Evolutionary conservation across 2,113 vertebrate species (phyloP).

Genomic region (Jacana jacana): DNA sequence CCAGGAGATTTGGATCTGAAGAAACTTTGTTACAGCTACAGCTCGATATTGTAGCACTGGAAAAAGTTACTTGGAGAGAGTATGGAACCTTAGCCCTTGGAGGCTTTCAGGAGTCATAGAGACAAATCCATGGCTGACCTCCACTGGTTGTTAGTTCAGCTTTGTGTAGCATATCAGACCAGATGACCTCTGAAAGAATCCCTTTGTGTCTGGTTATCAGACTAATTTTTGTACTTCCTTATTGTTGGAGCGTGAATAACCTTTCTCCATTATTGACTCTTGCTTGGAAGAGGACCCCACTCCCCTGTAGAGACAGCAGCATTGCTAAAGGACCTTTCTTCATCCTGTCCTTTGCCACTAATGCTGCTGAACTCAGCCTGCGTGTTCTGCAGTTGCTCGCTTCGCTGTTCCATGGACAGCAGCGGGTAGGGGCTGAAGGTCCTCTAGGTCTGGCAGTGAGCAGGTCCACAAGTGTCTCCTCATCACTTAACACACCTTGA

Average conservation of each 20-base stretch:
- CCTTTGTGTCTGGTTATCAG: neutral
- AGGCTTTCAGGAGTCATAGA: neutral
- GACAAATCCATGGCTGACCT: neutral
- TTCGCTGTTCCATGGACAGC: neutral
- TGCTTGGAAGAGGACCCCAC: neutral
- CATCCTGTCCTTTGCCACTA: neutral
- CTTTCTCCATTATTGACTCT: neutral
- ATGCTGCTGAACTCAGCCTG: neutral
- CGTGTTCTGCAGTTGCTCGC: neutral
- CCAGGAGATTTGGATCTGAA: neutral
- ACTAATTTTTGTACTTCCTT: neutral
- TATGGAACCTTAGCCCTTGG: neutral
- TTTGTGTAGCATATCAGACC: neutral
- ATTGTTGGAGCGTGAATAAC: neutral
- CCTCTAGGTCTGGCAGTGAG: neutral
- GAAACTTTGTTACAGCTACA: neutral
- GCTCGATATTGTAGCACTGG: neutral
- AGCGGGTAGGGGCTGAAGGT: no score
- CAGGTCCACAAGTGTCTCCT: neutral
- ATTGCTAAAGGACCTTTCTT: neutral
- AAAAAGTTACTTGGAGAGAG: neutral
- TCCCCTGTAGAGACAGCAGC: rapidly evolving
- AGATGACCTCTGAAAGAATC: neutral
- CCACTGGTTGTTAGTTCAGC: neutral
- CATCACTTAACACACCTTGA: neutral